These are phyloP conservation scores for Pristionchus entomophagus DNA, from an alignment of 2,888 invertebrate genomes.

Conservation along the genomic window DNA sequence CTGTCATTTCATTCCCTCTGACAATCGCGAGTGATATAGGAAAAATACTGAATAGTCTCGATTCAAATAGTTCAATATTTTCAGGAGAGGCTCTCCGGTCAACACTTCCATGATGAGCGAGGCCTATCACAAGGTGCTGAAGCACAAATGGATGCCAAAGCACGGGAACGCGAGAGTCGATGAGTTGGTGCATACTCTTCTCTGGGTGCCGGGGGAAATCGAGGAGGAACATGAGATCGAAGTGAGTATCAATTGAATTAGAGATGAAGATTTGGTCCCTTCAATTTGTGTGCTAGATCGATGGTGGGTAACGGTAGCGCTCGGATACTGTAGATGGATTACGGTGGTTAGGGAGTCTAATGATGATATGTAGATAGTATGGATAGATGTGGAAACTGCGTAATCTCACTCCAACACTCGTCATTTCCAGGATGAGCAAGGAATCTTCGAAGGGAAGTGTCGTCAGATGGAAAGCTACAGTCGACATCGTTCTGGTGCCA, in stretches of 20 bases:
- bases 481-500: not conserved
- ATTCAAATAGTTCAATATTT: not conserved
- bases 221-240: not conserved
- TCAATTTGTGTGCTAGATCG: too few species aligned
- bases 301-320: too few species aligned
- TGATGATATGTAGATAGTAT: too few species aligned
- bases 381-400: too few species aligned
- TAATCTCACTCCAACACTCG: too few species aligned
- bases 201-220: too few species aligned
- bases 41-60: too few species aligned
- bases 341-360: too few species aligned
- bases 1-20: not conserved
- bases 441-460: conserved; percentile 12
- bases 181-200: not conserved
- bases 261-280: too few species aligned
- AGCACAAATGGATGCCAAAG: not conserved
- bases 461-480: not conserved
- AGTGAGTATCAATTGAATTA: too few species aligned
- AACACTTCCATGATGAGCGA: not conserved
- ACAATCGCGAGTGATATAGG: not conserved
- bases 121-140: not conserved
- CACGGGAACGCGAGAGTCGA: not conserved
- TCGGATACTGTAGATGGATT: too few species aligned
- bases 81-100: not conserved
- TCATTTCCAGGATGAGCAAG: not conserved